phyloP scores from a whole-genome alignment of 2,797 vertebrate genomes.

The Balearica regulorum region DNA sequence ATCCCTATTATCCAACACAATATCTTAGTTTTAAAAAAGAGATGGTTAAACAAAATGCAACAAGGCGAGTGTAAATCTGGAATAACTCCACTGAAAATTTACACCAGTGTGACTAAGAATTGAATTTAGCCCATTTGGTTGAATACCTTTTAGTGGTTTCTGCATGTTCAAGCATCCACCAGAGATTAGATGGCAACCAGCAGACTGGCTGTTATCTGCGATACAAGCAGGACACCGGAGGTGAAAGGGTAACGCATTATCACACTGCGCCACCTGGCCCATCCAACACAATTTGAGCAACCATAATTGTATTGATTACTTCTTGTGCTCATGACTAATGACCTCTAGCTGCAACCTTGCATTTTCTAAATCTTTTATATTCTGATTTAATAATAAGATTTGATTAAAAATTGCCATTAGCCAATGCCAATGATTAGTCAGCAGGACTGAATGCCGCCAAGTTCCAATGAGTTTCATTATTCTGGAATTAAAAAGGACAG shows the following conservation, averaged over 20 bases:
- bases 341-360: slow-evolving; percentile 58
- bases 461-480: slow-evolving; percentile 57
- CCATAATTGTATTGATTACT: slow-evolving; percentile 61
- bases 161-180: neutral
- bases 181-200: slow-evolving; percentile 3
- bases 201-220: neutral
- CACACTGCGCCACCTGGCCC: slow-evolving; percentile 43
- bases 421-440: slow-evolving; percentile 61
- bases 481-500: slow-evolving; percentile 58
- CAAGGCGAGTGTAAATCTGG: neutral
- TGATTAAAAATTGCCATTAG: slow-evolving; percentile 64
- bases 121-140: neutral
- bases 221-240: neutral
- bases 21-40: neutral
- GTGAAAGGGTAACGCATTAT: slow-evolving; percentile 63
- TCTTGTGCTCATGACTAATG: slow-evolving; percentile 62
- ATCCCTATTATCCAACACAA: neutral
- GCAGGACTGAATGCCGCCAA: slow-evolving; percentile 43
- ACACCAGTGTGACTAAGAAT: neutral
- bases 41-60: neutral
- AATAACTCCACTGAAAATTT: neutral
- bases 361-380: slow-evolving; percentile 59
- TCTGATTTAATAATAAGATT: slow-evolving; percentile 66
- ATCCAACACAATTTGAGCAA: slow-evolving; percentile 41
- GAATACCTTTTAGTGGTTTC: slow-evolving; percentile 10